These are phyloP conservation scores for Seira sanloemensis DNA, from an alignment of 2,888 invertebrate genomes.

Conservation along the genomic window DNA sequence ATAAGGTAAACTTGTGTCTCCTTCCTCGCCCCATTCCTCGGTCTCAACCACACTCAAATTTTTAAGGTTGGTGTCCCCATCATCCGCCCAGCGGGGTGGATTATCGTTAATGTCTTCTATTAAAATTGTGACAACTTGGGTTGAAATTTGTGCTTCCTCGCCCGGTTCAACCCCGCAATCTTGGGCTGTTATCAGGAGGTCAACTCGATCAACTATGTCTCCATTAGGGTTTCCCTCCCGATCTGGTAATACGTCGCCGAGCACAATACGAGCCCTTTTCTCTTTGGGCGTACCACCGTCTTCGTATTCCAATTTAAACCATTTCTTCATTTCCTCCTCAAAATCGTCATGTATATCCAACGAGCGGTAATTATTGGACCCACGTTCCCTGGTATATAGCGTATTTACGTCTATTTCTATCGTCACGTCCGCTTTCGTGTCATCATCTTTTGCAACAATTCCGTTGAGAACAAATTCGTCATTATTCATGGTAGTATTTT, in stretches of 20 bases:
- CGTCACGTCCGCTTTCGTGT: background rate
- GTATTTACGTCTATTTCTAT: background rate
- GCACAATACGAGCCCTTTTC: background rate
- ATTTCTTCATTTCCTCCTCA: constrained; percentile 25
- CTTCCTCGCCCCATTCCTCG: constrained; percentile 25
- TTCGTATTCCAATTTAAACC: constrained; percentile 23
- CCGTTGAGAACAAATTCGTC: background rate
- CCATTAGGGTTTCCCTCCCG: constrained; percentile 37
- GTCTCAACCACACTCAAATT: constrained; percentile 5
- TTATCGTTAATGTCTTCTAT: constrained; percentile 75
- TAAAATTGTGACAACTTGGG: constrained; percentile 30
- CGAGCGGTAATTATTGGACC: background rate
- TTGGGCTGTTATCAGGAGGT: constrained; percentile 71
- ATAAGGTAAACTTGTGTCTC: constrained; percentile 10
- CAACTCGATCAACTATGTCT: constrained; percentile 68
- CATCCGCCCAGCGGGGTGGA: constrained; percentile 55
- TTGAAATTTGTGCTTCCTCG: too few relatives aligned
- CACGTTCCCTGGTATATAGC: background rate
- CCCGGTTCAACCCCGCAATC: constrained; percentile 38
- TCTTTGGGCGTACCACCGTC: background rate
- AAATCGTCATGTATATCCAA: background rate
- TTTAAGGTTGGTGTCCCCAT: background rate
- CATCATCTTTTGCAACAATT: background rate
- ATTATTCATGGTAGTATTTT: background rate
- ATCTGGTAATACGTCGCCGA: constrained; percentile 44